Conservation (phyloP, 2,888 invertebrate species). For the Tromatobia lineatoria region DNA sequence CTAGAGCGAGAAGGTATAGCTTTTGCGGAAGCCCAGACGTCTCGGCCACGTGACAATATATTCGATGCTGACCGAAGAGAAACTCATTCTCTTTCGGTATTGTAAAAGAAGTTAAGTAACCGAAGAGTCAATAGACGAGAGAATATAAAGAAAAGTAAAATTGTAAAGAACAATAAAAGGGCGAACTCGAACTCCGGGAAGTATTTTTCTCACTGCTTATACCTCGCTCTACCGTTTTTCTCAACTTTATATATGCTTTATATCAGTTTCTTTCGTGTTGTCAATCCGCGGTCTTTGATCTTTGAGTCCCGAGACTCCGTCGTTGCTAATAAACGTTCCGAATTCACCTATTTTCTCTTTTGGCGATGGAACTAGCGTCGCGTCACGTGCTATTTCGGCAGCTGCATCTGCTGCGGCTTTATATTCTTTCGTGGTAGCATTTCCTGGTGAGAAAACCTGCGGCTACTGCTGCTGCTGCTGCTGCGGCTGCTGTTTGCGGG, state of each 20-base stretch:
- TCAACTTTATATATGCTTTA: not conserved
- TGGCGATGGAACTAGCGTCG: constrained; percentile 21
- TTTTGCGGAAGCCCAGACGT: constrained; percentile 24
- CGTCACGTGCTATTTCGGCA: constrained; percentile 20
- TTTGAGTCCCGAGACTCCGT: constrained; percentile 8
- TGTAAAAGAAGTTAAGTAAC: constrained; percentile 22
- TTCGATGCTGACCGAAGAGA: constrained; percentile 8
- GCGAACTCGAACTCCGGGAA: not conserved
- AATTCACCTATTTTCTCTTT: constrained; percentile 23
- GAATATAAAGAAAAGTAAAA: not conserved
- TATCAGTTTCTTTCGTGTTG: constrained; percentile 6
- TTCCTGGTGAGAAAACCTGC: constrained; percentile 20
- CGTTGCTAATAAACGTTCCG: constrained; percentile 29
- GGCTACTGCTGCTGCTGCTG: constrained; percentile 14
- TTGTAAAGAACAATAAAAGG: not conserved
- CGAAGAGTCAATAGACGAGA: constrained; percentile 13
- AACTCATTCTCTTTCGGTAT: not conserved
- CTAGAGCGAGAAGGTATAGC: not conserved
- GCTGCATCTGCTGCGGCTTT: constrained; percentile 36
- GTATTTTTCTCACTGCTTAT: constrained; percentile 8
- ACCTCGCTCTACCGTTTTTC: not conserved
- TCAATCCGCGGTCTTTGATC: not conserved
- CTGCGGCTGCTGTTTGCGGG: constrained; percentile 11
- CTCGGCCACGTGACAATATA: constrained; percentile 13
- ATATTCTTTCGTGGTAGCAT: constrained; percentile 20